Evolutionary conservation across 2,888 invertebrate genomes (phyloP), one percentile per base, ranked within the genome.

Genomic region (Torymus texanus): DNA sequence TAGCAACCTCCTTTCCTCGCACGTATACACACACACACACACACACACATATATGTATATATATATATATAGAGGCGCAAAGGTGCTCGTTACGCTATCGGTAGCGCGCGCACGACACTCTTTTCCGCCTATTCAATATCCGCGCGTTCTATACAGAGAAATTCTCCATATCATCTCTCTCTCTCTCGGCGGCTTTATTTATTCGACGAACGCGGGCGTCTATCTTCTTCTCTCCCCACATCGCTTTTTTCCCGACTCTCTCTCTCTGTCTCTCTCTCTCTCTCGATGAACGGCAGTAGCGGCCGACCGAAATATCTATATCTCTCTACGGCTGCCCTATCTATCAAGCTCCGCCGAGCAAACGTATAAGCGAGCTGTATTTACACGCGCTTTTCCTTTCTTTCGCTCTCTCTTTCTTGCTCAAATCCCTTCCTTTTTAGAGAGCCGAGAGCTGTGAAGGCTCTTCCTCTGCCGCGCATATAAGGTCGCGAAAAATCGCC

Each of bases 321-420:
- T 58, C 56, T 58, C 55, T 24, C 53, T 55, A 2, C 11, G 63
- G 29, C 29, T 41, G 56, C 29, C 56, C 68, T 68, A 68, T 68
- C 68, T 56, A 68, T 68, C 68, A 68, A 58, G 68, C 68, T 68
- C 16, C n/a, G 29, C 16, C 56, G 68, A 68, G 56, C 68, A 68
- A 68, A 68, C 68, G 29, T 67, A 67, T 24, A 41, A 41, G 41
- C 41, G 41, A 41, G 41, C 41, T 41, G 14, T 53, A 14, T 53
- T 51, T 14, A 24, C 12, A 55, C 18, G 53, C 12, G 12, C 50
- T 12, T 65, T 50, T 58, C 51, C 51, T 51, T 16, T 50, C 50
- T n/a, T 11, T 63, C 16, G 2, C 2, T 16, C 5, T 4, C 14
- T 10, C 53, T 13, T 50, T n/a, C 41, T 41, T 41, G 14, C 18